Evolutionary conservation across 2,113 vertebrate genomes (phyloP), one percentile per base, ranked within the genome.

Genomic region (Syngnathus typhle): DNA sequence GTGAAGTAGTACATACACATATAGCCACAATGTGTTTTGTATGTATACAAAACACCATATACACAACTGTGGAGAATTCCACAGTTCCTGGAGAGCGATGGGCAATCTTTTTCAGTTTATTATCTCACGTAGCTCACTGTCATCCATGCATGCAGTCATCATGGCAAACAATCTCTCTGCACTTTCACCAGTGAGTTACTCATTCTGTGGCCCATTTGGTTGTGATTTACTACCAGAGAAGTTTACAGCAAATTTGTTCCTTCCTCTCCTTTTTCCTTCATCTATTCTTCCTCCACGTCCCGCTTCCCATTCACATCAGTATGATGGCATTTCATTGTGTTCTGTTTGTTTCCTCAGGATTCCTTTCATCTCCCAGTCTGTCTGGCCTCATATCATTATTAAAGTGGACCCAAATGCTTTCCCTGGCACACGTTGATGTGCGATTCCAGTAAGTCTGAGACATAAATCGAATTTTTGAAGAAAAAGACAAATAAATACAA

Each of bases 391-490:
- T 90, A 89, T 91, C 72, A 88, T 90, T 88, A 82, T 86, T 83
- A 90, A 91, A 91, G 90, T 91, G 89, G 86, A 90, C 85, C 90
- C 90, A 92, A 90, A 91, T 91, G 90, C 85, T 87, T 83, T 78
- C 83, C 61, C 83, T 87, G 87, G 84, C 80, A 82, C 82, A 80
- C 80, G 77, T 81, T 81, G 84, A 74, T 75, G 76, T 68, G 73
- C 75, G 71, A 79, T 91, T 91, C 89, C 87, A 89, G 88, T 90
- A 90, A 90, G 84, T 88, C 84, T 78, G 82, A 89, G 84, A 85
- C 84, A 88, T 87, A 85, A 85, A 87, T 88, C 60, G 78, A 90
- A 88, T 88, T 88, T 90, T 88, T 89, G 81, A 82, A 11, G n/a
- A 84, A 88, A 82, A 85, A 82, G 77, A 84, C 81, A 90, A 89